Percentiles rank a stretch among this genome's conserved stretches.
phyloP scores from a whole-genome alignment of 2,113 vertebrate genomes.

The Puntigrus tetrazona region DNA sequence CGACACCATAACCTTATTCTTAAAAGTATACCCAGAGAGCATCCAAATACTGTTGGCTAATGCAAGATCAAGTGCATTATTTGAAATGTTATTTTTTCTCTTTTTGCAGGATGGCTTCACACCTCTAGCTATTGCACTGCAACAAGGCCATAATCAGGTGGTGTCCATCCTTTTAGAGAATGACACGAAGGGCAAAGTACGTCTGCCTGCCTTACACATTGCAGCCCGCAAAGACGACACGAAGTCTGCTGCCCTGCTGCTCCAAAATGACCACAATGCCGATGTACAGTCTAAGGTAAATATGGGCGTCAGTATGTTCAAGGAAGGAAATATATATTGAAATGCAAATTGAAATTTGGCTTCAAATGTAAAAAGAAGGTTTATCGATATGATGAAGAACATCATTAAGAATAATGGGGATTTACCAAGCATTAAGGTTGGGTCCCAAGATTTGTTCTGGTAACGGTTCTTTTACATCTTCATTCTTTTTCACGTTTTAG shows the following conservation, averaged over 20 bases:
- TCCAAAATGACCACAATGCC: too few relatives aligned
- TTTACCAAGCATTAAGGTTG: not conserved
- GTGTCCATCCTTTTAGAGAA: too few relatives aligned
- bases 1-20: not conserved
- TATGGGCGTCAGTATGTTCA: not conserved
- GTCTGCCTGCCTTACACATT: too few relatives aligned
- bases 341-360: not conserved
- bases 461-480: not conserved
- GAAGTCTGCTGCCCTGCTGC: too few relatives aligned
- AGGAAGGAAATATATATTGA: not conserved
- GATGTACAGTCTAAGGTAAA: conserved; percentile 47
- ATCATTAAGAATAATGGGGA: not conserved
- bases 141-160: too few relatives aligned
- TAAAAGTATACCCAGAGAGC: not conserved
- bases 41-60: not conserved
- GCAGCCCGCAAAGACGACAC: too few relatives aligned
- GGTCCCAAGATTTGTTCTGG: not conserved
- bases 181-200: too few relatives aligned
- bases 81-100: not conserved
- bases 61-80: not conserved
- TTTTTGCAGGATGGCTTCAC: not conserved
- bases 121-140: too few relatives aligned
- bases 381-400: not conserved
- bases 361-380: not conserved
- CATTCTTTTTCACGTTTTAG: not conserved